Base-by-base conservation (phyloP, 2,888 invertebrate species). In the Megaustenia siamemsis region DNA sequence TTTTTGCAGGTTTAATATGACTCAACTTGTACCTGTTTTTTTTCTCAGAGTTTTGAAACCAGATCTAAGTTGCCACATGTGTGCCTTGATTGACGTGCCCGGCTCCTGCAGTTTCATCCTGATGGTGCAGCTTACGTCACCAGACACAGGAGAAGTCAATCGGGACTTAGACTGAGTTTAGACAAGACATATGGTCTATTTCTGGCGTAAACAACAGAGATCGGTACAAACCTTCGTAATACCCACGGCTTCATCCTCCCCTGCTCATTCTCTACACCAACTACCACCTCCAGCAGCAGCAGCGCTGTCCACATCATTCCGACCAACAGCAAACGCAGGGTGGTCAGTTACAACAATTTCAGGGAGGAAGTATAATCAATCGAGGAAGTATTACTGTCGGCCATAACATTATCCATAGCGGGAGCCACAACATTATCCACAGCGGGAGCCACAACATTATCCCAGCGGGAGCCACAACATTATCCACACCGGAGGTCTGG, bases 151-250 rank as follows among this genome's bases (percentile, higher is more conserved):
- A n/a, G n/a, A n/a, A n/a, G n/a, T n/a, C n/a, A n/a, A n/a, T n/a
- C n/a, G n/a, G n/a, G n/a, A 45, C 45, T 10, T 6, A 45, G 45
- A 12, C 45, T 12, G 8, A 10, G 45, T 45, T 24, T 63, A 71
- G 15, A 73, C 49, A 49, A 0, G 43, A 18, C 69, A n/a, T 40
- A 82, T 82, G 82, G 82, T 82, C 1, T 82, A 73, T 73, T 73
- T 82, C 24, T 82, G 82, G 82, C 71, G 73, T 18, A 32, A 38
- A 60, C 71, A 73, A 10, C 40, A 40, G 21, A 43, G 73, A 43
- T 60, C 73, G 24, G 32, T 35, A 40, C 43, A 18, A 28, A 45
- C 60, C 0, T 12, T 40, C 12, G 24, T 35, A 12, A 43, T 43
- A 79, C 15, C 73, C 2, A 53, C 53, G 38, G 8, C 83, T 28